Conservation (phyloP, 2,113 vertebrate genomes). For the Orcinus orca region DNA sequence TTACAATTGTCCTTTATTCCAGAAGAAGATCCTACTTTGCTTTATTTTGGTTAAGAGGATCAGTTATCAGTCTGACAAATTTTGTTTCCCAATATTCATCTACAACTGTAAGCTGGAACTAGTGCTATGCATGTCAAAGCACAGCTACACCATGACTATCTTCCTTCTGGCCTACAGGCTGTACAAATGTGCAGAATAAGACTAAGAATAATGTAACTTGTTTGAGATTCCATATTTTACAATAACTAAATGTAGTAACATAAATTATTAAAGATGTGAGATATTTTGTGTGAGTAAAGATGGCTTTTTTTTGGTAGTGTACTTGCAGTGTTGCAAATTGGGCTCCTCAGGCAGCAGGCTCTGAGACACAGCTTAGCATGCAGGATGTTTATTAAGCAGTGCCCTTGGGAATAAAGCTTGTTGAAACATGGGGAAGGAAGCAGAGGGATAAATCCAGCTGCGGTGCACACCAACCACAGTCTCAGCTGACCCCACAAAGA, state of each 20-base stretch:
- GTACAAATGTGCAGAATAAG: background rate
- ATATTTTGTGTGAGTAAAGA: background rate
- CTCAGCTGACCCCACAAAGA: background rate
- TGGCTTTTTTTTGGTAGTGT: background rate
- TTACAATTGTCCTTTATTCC: background rate
- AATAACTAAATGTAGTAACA: background rate
- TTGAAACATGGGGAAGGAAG: background rate
- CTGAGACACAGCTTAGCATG: background rate
- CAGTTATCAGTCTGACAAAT: background rate
- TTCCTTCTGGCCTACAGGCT: background rate
- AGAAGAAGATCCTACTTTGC: background rate
- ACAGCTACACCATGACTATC: background rate
- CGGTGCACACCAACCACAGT: background rate
- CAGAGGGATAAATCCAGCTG: background rate
- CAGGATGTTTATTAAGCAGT: background rate
- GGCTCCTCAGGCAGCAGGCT: background rate
- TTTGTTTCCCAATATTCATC: background rate
- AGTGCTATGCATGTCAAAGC: background rate
- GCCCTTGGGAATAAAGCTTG: background rate
- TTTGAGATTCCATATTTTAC: background rate
- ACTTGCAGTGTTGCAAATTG: background rate
- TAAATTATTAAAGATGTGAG: background rate
- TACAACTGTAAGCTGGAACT: background rate
- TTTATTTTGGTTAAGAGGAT: background rate
- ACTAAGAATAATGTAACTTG: background rate